These are phyloP conservation scores for Ursus arctos DNA, from an alignment of 2,113 vertebrate species.

Conservation along the genomic window DNA sequence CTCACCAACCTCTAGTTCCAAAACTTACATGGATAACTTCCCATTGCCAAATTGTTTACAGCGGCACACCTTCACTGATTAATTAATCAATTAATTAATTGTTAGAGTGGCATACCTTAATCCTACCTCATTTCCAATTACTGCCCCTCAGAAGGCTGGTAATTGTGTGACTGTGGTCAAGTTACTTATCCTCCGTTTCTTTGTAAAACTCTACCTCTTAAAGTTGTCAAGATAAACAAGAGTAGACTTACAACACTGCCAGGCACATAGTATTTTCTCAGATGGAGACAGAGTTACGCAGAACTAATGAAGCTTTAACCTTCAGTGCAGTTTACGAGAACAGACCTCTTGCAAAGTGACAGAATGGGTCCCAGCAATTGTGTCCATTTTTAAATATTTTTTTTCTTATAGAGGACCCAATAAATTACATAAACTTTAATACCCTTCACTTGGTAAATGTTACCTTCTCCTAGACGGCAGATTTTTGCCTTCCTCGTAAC, in stretches of 20 bases:
- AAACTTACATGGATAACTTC: not conserved
- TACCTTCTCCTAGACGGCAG: slow-evolving; percentile 24
- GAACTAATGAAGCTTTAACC: slow-evolving; percentile 50
- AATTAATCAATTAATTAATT: too few species aligned
- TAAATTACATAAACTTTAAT: slow-evolving; percentile 1
- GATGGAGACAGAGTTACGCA: slow-evolving; percentile 22
- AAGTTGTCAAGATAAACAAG: slow-evolving; percentile 62
- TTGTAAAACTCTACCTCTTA: slow-evolving; percentile 47
- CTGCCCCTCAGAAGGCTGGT: not conserved
- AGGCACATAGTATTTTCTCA: slow-evolving; percentile 40
- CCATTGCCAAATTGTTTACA: not conserved
- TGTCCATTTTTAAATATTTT: not conserved
- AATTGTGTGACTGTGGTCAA: slow-evolving; percentile 6
- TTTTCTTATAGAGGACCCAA: slow-evolving; percentile 25
- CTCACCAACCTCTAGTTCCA: not conserved
- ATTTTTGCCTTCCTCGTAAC: not conserved
- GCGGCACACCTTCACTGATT: not conserved
- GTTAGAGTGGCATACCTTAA: not conserved
- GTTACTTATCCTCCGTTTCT: slow-evolving; percentile 24
- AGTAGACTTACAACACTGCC: slow-evolving; percentile 42
- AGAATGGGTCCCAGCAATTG: not conserved
- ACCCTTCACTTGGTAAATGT: slow-evolving; percentile 1
- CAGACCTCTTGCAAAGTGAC: not conserved
- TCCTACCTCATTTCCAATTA: not conserved
- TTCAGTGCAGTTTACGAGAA: not conserved